These are phyloP conservation scores for Oedothorax gibbosus DNA, from an alignment of 1,140 invertebrate genomes.

Conservation along the genomic window DNA sequence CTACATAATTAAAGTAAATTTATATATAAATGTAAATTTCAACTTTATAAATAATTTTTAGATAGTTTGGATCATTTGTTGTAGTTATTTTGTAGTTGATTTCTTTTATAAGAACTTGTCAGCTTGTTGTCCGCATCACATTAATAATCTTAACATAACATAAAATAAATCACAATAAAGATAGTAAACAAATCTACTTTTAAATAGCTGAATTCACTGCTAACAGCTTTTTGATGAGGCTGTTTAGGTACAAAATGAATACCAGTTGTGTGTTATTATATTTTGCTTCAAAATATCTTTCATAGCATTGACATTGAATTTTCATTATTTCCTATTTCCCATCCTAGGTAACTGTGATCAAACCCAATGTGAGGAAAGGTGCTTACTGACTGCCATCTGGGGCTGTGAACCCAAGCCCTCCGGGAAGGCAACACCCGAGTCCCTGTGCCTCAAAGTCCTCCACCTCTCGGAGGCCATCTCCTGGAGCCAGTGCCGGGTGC, in stretches of 20 bases:
- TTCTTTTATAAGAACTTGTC: too few species aligned
- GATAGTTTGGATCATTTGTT: too few species aligned
- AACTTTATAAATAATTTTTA: too few species aligned
- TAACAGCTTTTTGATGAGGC: background rate
- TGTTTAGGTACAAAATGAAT: background rate
- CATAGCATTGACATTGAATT: background rate
- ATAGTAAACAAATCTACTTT: too few species aligned
- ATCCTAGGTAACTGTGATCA: constrained; percentile 9
- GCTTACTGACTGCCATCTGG: constrained; percentile 51
- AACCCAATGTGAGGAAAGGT: constrained; percentile 8
- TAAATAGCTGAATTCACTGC: background rate
- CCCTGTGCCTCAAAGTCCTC: constrained; percentile 38
- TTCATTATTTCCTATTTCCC: constrained; percentile 3
- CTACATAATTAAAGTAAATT: too few species aligned
- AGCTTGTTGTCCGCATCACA: too few species aligned
- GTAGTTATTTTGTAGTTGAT: too few species aligned
- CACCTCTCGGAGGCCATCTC: constrained; percentile 53
- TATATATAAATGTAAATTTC: too few species aligned
- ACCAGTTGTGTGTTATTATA: background rate
- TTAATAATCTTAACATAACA: too few species aligned
- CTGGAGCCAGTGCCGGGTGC: constrained; percentile 41
- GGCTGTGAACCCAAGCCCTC: constrained; percentile 28
- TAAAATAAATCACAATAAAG: too few species aligned
- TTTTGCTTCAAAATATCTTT: background rate
- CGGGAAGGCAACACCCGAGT: constrained; percentile 7